Percentiles rank a stretch among this genome's conserved stretches.
Evolutionary conservation across 2,113 vertebrate genomes (phyloP).

Genomic region (Suricata suricatta): DNA sequence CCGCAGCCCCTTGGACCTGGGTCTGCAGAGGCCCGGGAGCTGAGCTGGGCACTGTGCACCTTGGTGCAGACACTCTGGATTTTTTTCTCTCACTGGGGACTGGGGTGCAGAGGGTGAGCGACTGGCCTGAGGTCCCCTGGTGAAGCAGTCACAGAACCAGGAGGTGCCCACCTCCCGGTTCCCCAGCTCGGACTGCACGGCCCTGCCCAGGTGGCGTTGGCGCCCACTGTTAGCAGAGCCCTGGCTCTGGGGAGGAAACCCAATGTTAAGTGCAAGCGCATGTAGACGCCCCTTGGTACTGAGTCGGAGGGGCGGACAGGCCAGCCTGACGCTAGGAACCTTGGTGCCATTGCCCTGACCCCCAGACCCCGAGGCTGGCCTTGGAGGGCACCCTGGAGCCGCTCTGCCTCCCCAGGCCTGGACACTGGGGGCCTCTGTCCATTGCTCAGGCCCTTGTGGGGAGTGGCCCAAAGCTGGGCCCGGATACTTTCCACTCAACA

Average conservation of each 20-base stretch:
- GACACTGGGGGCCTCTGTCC: background rate
- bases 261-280: too few relatives aligned
- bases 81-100: background rate
- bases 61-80: background rate
- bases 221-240: accelerated
- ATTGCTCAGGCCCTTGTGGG: background rate
- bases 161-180: background rate
- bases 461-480: background rate
- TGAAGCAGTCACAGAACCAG: accelerated
- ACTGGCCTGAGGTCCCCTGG: background rate
- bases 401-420: background rate
- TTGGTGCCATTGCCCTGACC: too few relatives aligned
- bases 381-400: background rate
- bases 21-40: background rate
- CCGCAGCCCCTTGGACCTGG: accelerated
- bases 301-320: background rate
- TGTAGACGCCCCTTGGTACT: background rate
- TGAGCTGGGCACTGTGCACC: background rate
- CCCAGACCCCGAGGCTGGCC: background rate
- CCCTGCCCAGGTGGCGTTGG: too few relatives aligned
- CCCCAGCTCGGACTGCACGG: background rate
- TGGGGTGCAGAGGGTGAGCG: background rate
- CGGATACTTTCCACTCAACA: too few relatives aligned
- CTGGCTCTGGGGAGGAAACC: background rate
- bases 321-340: background rate